A percentile compares a stretch with the other conserved stretches of the same genome.
phyloP scores from a whole-genome alignment of 1,140 invertebrate species.

The Drosophila serrata region DNA sequence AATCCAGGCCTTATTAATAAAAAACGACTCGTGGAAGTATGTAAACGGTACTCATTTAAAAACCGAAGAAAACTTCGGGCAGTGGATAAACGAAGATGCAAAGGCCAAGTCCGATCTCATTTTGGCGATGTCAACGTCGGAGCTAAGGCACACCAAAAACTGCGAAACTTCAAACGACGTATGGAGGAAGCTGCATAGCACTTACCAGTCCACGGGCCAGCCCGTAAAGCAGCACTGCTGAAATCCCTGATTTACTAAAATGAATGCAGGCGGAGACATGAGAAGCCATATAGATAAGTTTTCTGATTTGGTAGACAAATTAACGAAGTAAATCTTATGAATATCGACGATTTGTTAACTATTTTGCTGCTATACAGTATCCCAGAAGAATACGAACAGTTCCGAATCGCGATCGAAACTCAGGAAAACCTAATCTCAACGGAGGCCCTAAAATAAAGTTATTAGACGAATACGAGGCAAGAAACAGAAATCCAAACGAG shows the following conservation, averaged over 20 bases:
- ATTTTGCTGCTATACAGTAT: neutral
- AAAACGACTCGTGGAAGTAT: too few relatives aligned
- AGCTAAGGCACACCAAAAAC: neutral
- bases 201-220: neutral
- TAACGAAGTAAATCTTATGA: too few relatives aligned
- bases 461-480: constrained; percentile 7
- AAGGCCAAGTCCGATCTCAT: too few relatives aligned
- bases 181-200: neutral
- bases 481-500: neutral
- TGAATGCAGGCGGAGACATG: neutral
- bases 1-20: too few relatives aligned
- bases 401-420: constrained; percentile 7
- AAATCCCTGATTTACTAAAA: neutral
- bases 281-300: neutral
- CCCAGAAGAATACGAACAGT: neutral
- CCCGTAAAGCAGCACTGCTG: neutral
- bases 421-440: constrained; percentile 3
- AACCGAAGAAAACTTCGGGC: too few relatives aligned
- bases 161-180: neutral
- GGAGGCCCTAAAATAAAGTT: too few relatives aligned
- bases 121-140: too few relatives aligned
- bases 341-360: too few relatives aligned
- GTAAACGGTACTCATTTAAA: too few relatives aligned
- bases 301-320: neutral
- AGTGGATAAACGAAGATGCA: too few relatives aligned